Evolutionary conservation across 1,140 invertebrate genomes (phyloP), one percentile per base, ranked within the genome.

Genomic region (Dermatophagoides farinae): DNA sequence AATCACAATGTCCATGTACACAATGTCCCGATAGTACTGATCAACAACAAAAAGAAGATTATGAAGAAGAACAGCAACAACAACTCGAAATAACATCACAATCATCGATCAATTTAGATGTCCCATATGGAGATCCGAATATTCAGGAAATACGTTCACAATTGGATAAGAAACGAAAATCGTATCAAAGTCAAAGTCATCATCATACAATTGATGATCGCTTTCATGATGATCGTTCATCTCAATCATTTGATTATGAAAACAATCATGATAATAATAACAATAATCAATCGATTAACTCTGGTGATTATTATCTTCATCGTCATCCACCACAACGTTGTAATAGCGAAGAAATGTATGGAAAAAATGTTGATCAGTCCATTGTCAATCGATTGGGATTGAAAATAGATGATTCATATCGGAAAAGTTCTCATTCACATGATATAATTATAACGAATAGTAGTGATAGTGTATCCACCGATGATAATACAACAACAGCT

Each of bases 401-500:
- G 31, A 31, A 31, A 31, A 31, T 4, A 31, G 31, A 31, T 4
- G 31, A 31, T 31, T 31, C 8, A 31, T 31, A 31, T 31, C 31
- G 31, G 31, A 31, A 31, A 31, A 41, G n/a, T 38, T 44, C 53
- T 18, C 23, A 18, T 12, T 12, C 53, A 23, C 53, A 44, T 25
- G 47, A 55, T 12, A 55, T 55, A n/a, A 55, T 55, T 23, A 55
- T 55, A n/a, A 55, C 53, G 14, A 55, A 55, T 25, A 55, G 53
- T 14, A 55, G 53, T 55, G 53, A 55, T 14, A 55, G 53, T 20
- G 53, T 55, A 20, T 55, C 53, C 25, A 55, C 53, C 1, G 53
- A 55, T 40, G 53, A 55, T 20, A 55, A 55, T 25, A 55, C 53
- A 18, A 55, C 53, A 1, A 55, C 50, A 20, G 18, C 53, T 1